A percentile compares a stretch with the other conserved stretches of the same genome.
Evolutionary conservation across 2,113 vertebrate genomes (phyloP).

Genomic region (Laticauda colubrina): DNA sequence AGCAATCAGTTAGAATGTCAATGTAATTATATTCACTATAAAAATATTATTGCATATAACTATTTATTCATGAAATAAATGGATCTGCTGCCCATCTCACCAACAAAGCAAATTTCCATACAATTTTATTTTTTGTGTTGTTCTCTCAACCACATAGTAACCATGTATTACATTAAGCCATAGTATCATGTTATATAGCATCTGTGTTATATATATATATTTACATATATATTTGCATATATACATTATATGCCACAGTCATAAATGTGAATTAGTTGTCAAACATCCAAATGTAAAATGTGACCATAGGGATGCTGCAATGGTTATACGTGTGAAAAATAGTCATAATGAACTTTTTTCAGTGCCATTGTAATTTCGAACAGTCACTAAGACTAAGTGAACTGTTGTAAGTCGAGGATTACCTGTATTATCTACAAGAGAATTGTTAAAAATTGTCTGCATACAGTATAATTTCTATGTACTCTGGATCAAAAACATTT

Average conservation of each 20-base stretch:
- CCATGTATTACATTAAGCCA: slow-evolving; percentile 44
- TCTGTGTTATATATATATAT: slow-evolving; percentile 12
- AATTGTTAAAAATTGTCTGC: background rate
- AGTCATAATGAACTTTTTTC: too few relatives aligned
- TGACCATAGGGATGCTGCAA: too few relatives aligned
- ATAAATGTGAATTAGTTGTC: too few relatives aligned
- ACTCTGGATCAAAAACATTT: background rate
- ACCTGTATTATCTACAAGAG: background rate
- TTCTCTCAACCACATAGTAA: slow-evolving; percentile 57
- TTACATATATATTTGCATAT: too few relatives aligned
- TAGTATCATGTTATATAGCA: slow-evolving; percentile 50
- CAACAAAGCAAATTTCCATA: slow-evolving; percentile 8
- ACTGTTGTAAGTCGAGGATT: too few relatives aligned
- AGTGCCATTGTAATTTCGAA: too few relatives aligned
- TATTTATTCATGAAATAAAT: slow-evolving; percentile 13
- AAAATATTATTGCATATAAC: slow-evolving; percentile 44
- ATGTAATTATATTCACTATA: slow-evolving; percentile 21
- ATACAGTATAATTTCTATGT: background rate
- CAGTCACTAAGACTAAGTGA: too few relatives aligned
- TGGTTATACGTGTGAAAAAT: too few relatives aligned
- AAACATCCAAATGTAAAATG: too few relatives aligned
- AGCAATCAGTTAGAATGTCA: slow-evolving; percentile 38
- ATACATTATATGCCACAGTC: too few relatives aligned
- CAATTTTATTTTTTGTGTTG: slow-evolving; percentile 57
- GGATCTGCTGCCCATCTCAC: too few relatives aligned